Base-by-base conservation (phyloP, 2,888 invertebrate genomes). In the Mactromeris polynyma region DNA sequence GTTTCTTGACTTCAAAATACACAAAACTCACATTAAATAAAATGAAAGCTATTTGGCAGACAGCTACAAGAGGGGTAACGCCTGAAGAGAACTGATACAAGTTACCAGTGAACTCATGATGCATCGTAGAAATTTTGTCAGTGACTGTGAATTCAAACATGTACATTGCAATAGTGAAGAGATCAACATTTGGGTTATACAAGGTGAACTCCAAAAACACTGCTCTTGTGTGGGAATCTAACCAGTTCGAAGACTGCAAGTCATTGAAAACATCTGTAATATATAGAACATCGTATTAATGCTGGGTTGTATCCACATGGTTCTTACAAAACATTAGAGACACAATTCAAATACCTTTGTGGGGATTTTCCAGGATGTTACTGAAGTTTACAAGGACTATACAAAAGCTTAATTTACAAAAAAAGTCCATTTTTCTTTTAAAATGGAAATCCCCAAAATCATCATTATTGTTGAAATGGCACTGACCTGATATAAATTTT, bases 181-280 rank as follows among this genome's bases (percentile, higher is more conserved):
- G n/a, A 64, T 94, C 86, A 21, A 88, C 87, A 86, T 92, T 93
- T 19, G 94, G 93, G 83, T 94, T 94, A 83, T 93, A 94, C 4
- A 93, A 58, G 0, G 92, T 92, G 64, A 94, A 94, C 73, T 94
- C 94, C 1, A 93, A 31, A 80, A 93, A 93, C 1, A 94, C 51
- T 14, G 88, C 94, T 81, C 92, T 58, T 0, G 94, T 94, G 40
- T 89, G 73, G n/a, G 86, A 54, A 89, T 94, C 93, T 42, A 94
- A 88, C 94, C 94, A 94, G 26, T 81, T 84, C 1, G 73, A 14
- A 19, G 31, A 26, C 9, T n/a, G 0, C 46, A 73, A 31, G 31
- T 40, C n/a, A 31, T 64, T 40, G 21, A 83, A 73, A 21, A 83
- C 46, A 11, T 26, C 83, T 83, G 83, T 19, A 83, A 69, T 40